Conservation (phyloP, 2,113 vertebrate genomes). For the Podarcis cretensis region DNA sequence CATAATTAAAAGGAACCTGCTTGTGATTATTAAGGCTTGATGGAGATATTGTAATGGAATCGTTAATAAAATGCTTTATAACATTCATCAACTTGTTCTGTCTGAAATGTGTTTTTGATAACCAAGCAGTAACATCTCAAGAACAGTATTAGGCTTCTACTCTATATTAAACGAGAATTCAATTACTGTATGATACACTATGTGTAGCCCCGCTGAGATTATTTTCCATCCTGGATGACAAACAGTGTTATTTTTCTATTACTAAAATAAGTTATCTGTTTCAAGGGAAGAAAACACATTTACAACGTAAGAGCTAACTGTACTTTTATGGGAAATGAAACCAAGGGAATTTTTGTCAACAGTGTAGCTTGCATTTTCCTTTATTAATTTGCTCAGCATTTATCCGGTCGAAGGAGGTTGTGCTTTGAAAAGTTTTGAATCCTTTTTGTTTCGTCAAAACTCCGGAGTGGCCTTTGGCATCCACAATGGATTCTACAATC, state of each 20-base stretch:
- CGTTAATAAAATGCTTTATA: constrained; percentile 44
- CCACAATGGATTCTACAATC: neutral
- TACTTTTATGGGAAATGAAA: constrained; percentile 41
- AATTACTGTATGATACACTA: constrained; percentile 48
- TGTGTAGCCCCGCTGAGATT: constrained; percentile 53
- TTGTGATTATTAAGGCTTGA: constrained; percentile 7
- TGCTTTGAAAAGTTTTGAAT: neutral
- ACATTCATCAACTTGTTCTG: constrained; percentile 49
- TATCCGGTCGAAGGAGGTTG: neutral
- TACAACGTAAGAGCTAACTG: constrained; percentile 49
- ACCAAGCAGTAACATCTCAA: constrained; percentile 53
- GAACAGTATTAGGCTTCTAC: constrained; percentile 62
- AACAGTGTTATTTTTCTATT: constrained; percentile 63
- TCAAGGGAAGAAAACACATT: constrained; percentile 62
- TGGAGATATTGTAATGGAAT: constrained; percentile 28
- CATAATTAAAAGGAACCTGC: constrained; percentile 47
- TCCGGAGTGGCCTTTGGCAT: neutral
- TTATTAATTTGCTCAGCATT: constrained; percentile 25
- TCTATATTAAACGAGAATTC: constrained; percentile 63
- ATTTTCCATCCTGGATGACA: constrained; percentile 54
- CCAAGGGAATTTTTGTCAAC: neutral
- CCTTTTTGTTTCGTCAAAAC: neutral
- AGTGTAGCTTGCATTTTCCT: constrained; percentile 24
- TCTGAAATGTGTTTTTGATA: constrained; percentile 60
- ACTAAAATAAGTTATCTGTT: constrained; percentile 59